Evolutionary conservation across 2,888 invertebrate species (phyloP).

Genomic region (Caenorhabditis drosophilae): DNA sequence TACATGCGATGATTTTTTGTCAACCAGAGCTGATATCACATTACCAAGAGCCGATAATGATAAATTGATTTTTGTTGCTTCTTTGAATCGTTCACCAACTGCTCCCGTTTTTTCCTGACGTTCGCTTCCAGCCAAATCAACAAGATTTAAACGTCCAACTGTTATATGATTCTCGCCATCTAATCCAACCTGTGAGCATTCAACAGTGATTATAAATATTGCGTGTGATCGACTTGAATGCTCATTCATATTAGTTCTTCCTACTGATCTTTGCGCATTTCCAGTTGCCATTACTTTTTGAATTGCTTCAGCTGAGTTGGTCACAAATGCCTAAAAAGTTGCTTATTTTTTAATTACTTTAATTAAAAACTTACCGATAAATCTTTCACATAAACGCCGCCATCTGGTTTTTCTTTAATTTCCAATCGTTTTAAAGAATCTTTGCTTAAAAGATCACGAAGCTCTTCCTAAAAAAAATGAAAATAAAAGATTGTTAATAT

Average conservation of each 20-base stretch:
- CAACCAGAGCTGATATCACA: constrained; percentile 95
- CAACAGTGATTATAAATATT: constrained; percentile 95
- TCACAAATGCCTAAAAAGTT: constrained; percentile 77
- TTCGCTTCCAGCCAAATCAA: constrained; percentile 87
- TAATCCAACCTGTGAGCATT: constrained; percentile 81
- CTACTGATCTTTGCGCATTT: constrained; percentile 91
- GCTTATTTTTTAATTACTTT: too few species aligned
- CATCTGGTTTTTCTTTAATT: constrained; percentile 72
- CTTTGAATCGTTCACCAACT: constrained; percentile 72
- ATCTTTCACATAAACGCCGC: constrained; percentile 56
- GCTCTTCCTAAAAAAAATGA: constrained; percentile 74
- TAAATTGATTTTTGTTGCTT: constrained; percentile 96
- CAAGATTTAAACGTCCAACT: constrained; percentile 93
- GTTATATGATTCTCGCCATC: constrained; percentile 74
- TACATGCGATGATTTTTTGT: constrained; percentile 94
- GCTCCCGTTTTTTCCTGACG: constrained; percentile 30
- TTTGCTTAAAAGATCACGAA: constrained; percentile 77
- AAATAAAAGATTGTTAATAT: not conserved
- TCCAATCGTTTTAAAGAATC: constrained; percentile 77
- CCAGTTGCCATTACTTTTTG: constrained; percentile 90
- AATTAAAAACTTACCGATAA: too few species aligned
- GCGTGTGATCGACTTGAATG: constrained; percentile 89
- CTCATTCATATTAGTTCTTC: constrained; percentile 93
- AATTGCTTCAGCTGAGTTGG: constrained; percentile 92
- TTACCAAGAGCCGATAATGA: constrained; percentile 95